phyloP scores from a whole-genome alignment of 2,797 vertebrate genomes.

The Lithobates sylvaticus region DNA sequence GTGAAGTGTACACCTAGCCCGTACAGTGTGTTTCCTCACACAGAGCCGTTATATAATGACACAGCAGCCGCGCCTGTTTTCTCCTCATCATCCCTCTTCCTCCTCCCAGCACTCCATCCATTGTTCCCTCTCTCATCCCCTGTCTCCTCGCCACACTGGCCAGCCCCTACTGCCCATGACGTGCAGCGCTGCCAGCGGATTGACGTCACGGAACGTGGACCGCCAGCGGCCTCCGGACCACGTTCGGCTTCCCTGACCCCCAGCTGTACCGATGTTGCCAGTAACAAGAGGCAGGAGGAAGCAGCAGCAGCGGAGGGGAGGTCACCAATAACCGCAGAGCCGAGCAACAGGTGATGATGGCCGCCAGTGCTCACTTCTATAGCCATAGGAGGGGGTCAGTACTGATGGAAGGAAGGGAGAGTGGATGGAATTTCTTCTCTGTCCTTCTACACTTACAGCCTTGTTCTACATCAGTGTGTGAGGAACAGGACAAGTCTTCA shows the following conservation, averaged over 20 bases:
- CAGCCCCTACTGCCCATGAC: slow-evolving; percentile 43
- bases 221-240: slow-evolving; percentile 32
- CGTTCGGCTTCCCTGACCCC: background rate
- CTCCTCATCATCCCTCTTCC: background rate
- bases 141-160: background rate
- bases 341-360: slow-evolving; percentile 25
- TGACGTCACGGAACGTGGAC: slow-evolving; percentile 52
- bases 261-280: background rate
- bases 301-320: background rate
- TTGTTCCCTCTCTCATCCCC: slow-evolving; percentile 26
- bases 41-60: too few species aligned
- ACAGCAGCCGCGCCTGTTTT: too few species aligned
- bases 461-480: too few species aligned
- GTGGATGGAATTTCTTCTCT: too few species aligned
- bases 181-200: slow-evolving; percentile 51
- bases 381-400: too few species aligned
- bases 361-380: background rate
- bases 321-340: background rate
- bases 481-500: too few species aligned
- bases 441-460: too few species aligned
- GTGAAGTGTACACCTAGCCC: too few species aligned
- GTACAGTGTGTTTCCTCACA: too few species aligned
- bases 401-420: too few species aligned
- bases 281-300: background rate
- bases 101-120: background rate